Evolutionary conservation across 2,888 invertebrate species (phyloP).

Genomic region (Trimorus sp.): DNA sequence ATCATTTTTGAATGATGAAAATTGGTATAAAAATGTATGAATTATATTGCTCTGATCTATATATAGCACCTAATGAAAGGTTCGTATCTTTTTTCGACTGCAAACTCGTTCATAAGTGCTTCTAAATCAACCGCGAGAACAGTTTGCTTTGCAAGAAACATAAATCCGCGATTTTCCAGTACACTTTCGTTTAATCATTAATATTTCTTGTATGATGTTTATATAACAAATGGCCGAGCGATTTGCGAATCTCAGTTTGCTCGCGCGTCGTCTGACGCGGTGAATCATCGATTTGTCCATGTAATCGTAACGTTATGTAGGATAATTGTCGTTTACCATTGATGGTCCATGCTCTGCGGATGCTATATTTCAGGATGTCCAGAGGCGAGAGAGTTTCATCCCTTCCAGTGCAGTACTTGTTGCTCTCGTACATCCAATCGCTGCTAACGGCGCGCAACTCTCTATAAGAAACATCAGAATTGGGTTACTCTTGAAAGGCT

Average conservation of each 20-base stretch:
- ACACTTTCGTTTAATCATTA: neutral
- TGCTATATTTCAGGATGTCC: conserved; percentile 86
- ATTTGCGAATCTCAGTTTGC: neutral
- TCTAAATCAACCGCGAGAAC: too few species aligned
- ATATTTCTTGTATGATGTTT: neutral
- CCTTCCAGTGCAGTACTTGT: conserved; percentile 83
- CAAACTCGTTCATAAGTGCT: too few species aligned
- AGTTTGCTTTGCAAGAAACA: neutral
- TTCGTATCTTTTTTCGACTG: too few species aligned
- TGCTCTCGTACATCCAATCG: conserved; percentile 87
- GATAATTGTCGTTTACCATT: conserved; percentile 82
- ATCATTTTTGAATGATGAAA: too few species aligned
- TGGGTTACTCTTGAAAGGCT: conserved; percentile 64
- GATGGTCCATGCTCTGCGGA: conserved; percentile 88
- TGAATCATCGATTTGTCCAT: conserved; percentile 15
- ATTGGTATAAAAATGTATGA: too few species aligned
- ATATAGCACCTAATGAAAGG: too few species aligned
- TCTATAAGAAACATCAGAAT: conserved; percentile 82
- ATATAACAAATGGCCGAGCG: neutral
- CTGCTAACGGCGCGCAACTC: conserved; percentile 87
- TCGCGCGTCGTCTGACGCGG: conserved; percentile 4
- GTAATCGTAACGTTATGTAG: conserved; percentile 5
- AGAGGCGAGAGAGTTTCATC: conserved; percentile 84
- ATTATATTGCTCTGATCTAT: too few species aligned
- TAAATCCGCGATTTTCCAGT: conserved; percentile 2